These are phyloP conservation scores for Conomelus anceps DNA, from an alignment of 2,888 invertebrate species.

Conservation along the genomic window DNA sequence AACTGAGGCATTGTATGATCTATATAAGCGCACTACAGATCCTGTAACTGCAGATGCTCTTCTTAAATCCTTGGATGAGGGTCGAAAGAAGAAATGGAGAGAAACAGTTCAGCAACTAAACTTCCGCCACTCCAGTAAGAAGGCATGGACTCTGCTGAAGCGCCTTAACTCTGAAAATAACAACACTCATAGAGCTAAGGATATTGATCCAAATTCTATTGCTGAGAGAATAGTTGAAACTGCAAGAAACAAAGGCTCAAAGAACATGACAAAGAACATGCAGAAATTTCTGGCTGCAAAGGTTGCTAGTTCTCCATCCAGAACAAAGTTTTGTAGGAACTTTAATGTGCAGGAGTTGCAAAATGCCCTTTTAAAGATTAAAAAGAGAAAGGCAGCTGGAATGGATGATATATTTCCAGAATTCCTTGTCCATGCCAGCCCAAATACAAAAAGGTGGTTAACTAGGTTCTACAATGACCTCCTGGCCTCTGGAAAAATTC, in stretches of 20 bases:
- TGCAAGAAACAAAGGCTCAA: neutral
- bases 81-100: neutral
- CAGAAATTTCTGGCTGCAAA: neutral
- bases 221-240: neutral
- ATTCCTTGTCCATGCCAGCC: conserved; percentile 14
- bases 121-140: neutral
- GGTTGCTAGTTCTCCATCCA: neutral
- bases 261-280: neutral
- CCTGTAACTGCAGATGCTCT: neutral
- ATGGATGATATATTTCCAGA: conserved; percentile 15
- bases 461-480: conserved; percentile 10
- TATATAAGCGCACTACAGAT: neutral
- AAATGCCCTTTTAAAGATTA: conserved; percentile 18
- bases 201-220: neutral
- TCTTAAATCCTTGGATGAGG: neutral
- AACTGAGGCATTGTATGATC: neutral
- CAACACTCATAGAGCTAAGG: neutral
- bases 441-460: conserved; percentile 12
- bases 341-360: conserved; percentile 8
- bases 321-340: neutral
- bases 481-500: neutral
- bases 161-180: neutral
- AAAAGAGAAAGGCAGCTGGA: conserved; percentile 19
- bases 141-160: neutral
- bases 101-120: neutral